These are phyloP conservation scores for Neosilurus hyrtlii DNA, from an alignment of 2,797 vertebrate genomes.

Conservation along the genomic window DNA sequence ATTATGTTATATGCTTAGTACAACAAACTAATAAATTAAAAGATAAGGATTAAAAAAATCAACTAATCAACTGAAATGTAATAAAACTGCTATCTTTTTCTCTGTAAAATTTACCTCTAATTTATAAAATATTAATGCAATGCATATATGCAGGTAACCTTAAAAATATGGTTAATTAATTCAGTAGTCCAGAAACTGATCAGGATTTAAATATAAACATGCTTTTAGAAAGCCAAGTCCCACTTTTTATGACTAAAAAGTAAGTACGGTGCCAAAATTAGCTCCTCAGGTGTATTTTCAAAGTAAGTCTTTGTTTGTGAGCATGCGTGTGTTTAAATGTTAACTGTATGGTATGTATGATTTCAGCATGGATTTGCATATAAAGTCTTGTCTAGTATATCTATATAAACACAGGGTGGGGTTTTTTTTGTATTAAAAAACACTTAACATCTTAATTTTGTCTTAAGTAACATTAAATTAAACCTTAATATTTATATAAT, in stretches of 20 bases:
- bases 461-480: too few relatives aligned
- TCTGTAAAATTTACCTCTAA: background rate
- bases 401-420: background rate
- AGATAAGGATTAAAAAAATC: background rate
- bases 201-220: background rate
- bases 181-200: background rate
- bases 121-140: background rate
- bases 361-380: background rate
- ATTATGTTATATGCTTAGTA: too few relatives aligned
- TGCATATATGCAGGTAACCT: background rate
- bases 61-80: background rate
- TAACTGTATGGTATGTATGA: background rate
- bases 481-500: background rate
- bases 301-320: background rate
- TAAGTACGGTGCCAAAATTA: background rate
- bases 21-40: background rate
- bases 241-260: background rate
- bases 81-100: background rate
- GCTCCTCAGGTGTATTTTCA: background rate
- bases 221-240: background rate
- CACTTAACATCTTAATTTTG: too few relatives aligned
- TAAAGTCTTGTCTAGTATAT: background rate
- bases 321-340: background rate
- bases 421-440: too few relatives aligned
- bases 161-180: background rate